Base-by-base conservation (phyloP, 2,888 invertebrate genomes). In the Troglohyphantes excavatus region DNA sequence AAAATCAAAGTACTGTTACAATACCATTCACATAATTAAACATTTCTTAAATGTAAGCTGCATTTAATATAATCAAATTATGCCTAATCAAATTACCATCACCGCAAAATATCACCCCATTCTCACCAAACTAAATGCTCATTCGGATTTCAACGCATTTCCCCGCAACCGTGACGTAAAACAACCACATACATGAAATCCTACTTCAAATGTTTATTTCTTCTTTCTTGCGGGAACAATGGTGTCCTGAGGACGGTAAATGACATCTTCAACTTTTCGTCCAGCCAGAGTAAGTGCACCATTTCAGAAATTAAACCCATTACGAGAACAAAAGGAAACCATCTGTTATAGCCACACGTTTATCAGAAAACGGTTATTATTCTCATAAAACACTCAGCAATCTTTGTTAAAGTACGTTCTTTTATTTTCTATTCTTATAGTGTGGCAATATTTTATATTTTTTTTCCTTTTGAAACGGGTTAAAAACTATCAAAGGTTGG, bases 261-360 rank as follows among this genome's bases (percentile, higher is more conserved):
- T 75, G 75, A 61, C 59, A 61, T 33, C 78, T 39, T 78, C 63
- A 78, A 63, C 78, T 78, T 78, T 65, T 61, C 33, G 65, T 39
- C 78, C 13, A 76, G 63, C 63, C 13, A 63, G 61, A n/a, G 76
- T 33, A 43, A 63, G 39, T 26, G 65, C 65, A 65, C 65, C 78
- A 78, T 78, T 78, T 78, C 78, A 78, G 78, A 78, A 78, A 78
- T 78, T 78, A 78, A 78, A 78, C 63, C 78, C 78, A 78, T 78
- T 78, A 65, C 33, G 39, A n/a, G 78, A 39, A 78, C 78, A 78
- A 78, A 78, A 65, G 65, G 61, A 61, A 63, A 39, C 63, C 78
- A 78, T 78, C 78, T 65, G 78, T 82, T 82, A 82, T 70, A 82
- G 70, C 82, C 82, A 70, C 82, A 82, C 82, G 82, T 82, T 70